Evolutionary conservation across 2,113 vertebrate species (phyloP).

Genomic region (Geothlypis trichas): DNA sequence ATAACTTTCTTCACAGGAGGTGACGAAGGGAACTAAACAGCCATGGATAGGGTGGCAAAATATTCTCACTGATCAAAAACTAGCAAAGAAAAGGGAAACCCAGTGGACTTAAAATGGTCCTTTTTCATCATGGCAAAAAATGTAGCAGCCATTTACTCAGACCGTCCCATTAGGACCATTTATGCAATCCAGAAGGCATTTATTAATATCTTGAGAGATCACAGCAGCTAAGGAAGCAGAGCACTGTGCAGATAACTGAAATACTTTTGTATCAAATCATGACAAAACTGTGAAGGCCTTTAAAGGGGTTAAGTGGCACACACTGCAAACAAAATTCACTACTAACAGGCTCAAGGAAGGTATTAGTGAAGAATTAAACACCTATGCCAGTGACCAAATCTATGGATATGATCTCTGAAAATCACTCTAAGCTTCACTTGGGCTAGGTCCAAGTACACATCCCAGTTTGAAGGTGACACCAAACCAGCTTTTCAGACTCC

Average conservation of each 20-base stretch:
- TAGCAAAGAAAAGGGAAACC: not conserved
- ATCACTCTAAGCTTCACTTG: not conserved
- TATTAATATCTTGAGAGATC: not conserved
- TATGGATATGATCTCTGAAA: not conserved
- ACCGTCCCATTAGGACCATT: not conserved
- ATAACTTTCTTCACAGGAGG: not conserved
- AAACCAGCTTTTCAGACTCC: not conserved
- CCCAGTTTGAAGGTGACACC: not conserved
- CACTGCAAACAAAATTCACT: not conserved
- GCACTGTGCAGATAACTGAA: not conserved
- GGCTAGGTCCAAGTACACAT: not conserved
- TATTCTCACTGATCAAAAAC: constrained; percentile 1
- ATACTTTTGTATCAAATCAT: not conserved
- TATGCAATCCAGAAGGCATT: not conserved
- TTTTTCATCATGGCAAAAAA: not conserved
- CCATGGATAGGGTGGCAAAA: not conserved
- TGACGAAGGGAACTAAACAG: not conserved
- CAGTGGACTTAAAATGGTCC: not conserved
- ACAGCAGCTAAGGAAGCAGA: not conserved
- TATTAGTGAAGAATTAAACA: not conserved
- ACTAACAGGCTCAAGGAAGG: not conserved
- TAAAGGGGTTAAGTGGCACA: not conserved
- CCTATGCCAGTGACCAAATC: not conserved
- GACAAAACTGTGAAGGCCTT: not conserved
- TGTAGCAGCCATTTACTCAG: not conserved